Evolutionary conservation across 2,113 vertebrate species (phyloP).

Genomic region (Ursus arctos): DNA sequence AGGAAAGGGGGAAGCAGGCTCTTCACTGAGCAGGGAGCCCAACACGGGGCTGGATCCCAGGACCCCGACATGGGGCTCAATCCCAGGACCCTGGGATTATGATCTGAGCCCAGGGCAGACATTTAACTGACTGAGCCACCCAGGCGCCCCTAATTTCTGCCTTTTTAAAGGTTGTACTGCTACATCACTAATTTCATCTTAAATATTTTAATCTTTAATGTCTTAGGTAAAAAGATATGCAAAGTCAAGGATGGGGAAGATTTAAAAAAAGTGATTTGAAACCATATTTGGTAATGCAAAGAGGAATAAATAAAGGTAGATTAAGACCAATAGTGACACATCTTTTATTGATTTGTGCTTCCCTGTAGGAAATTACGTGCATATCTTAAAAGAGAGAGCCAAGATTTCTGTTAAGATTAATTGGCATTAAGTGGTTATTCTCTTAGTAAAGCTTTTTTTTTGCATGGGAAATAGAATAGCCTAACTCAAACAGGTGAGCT

Average conservation of each 20-base stretch:
- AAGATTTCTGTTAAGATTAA: conserved; percentile 14
- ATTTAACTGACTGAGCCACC: too few species aligned
- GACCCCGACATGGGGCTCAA: too few species aligned
- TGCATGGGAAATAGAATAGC: not conserved
- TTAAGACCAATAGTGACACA: not conserved
- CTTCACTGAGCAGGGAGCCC: too few species aligned
- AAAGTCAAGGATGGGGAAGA: not conserved
- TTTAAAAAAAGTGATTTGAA: conserved; percentile 30
- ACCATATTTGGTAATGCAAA: not conserved
- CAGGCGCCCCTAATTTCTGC: not conserved
- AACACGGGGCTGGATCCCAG: too few species aligned
- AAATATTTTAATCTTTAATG: conserved; percentile 38
- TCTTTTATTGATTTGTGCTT: not conserved
- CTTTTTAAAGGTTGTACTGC: not conserved
- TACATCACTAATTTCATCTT: not conserved
- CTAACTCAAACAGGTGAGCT: not conserved
- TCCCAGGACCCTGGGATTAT: too few species aligned
- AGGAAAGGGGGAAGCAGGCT: too few species aligned
- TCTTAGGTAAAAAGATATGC: not conserved
- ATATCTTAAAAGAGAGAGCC: not conserved
- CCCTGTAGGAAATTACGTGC: not conserved
- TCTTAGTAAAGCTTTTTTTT: not conserved
- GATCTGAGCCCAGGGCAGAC: too few species aligned
- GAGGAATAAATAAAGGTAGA: not conserved
- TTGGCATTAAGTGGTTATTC: not conserved